Base-by-base conservation (phyloP, 30 jellyfish, hydroid and myxozoan species). In the Aurelia sp. region DNA sequence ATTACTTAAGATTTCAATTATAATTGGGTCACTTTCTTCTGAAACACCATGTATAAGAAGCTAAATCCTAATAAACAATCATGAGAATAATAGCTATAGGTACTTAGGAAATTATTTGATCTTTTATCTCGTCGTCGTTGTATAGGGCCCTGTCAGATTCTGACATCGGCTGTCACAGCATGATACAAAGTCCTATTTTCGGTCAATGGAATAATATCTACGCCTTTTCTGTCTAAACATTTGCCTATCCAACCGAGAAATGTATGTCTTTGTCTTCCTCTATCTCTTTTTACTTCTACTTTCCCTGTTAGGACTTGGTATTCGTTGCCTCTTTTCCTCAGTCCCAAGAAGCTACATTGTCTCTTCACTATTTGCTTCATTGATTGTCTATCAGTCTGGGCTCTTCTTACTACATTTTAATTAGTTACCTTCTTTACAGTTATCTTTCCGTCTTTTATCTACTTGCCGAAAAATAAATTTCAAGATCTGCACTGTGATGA, bases 321-420 rank as follows among this genome's bases (percentile, higher is more conserved):
- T 77, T 77, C 78, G 65, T 53, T 63, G 88, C 78, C 78, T 44
- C 55, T 48, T 69, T 58, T 74, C 74, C 30, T 74, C 35, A 47
- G 80, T 62, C 89, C 89, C 80, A 78, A 78, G 68, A 78, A 61
- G 80, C 89, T 59, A 18, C 75, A 75, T 55, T 55, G 74, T 75
- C 74, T 75, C 75, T 75, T 2, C 63, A 75, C 60, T 75, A 75
- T 75, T 55, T 55, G 86, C 74, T 52, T 75, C 74, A 57, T 67
- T 52, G 51, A 67, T 67, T 81, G 84, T 81, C 76, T 66, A 64
- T 41, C 84, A 66, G 76, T 80, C 83, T 81, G 75, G 61, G 91
- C 85, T 41, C 76, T 81, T 66, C 72, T 67, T 64, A 66, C 13
- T 67, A 55, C 75, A 53, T 81, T 35, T 1, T 81, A 75, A 69